A percentile compares a stretch with the other conserved stretches of the same genome.
These are phyloP conservation scores for Orcinus orca DNA, from an alignment of 2,113 vertebrate genomes.

Conservation along the genomic window DNA sequence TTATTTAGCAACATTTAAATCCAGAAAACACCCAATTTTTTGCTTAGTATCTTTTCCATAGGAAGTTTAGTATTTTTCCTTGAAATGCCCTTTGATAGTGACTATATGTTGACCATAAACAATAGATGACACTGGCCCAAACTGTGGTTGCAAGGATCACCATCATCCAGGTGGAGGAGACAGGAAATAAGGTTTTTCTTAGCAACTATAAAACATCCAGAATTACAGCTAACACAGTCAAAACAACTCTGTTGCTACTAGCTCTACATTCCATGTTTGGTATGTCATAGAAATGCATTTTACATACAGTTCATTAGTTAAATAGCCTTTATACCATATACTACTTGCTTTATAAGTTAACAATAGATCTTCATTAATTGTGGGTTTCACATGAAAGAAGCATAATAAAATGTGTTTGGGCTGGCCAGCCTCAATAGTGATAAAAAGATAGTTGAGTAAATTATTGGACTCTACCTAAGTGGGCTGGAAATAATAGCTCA, in stretches of 20 bases:
- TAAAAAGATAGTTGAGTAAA: conserved; percentile 57
- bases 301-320: conserved; percentile 60
- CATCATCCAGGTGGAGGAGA: background rate
- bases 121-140: background rate
- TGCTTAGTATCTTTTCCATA: background rate
- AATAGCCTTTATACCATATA: conserved; percentile 52
- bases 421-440: conserved; percentile 37
- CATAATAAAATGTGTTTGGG: conserved; percentile 57
- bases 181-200: conserved; percentile 38
- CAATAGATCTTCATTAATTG: conserved; percentile 66
- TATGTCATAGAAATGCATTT: conserved; percentile 57
- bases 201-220: background rate
- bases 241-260: conserved; percentile 57
- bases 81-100: background rate
- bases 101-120: conserved; percentile 1
- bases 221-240: conserved; percentile 34
- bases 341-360: conserved; percentile 41
- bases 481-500: conserved; percentile 20
- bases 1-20: conserved; percentile 39
- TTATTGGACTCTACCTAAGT: conserved; percentile 46
- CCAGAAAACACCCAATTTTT: background rate
- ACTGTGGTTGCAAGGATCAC: background rate
- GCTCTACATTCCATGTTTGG: conserved; percentile 34
- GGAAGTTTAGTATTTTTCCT: background rate
- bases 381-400: conserved; percentile 60